These are phyloP conservation scores for Argya squamiceps DNA, from an alignment of 2,797 vertebrate genomes.

Conservation along the genomic window DNA sequence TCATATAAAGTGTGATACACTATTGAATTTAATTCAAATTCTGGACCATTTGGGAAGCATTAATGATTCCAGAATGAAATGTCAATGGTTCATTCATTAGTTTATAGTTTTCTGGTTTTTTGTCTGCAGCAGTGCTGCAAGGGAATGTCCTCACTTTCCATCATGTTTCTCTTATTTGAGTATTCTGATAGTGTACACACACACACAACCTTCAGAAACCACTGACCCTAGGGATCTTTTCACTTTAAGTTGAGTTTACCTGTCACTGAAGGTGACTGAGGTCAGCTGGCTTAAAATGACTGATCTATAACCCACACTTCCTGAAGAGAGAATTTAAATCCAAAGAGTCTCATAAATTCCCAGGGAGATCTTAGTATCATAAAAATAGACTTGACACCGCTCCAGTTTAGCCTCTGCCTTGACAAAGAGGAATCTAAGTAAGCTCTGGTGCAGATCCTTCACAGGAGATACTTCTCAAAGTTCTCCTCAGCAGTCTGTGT, in stretches of 20 bases:
- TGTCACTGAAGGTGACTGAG: not conserved
- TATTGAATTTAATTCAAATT: not conserved
- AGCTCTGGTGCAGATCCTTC: not conserved
- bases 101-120: not conserved
- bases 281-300: constrained; percentile 10
- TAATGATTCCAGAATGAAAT: not conserved
- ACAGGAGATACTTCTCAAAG: not conserved
- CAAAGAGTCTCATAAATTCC: not conserved
- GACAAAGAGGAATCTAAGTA: not conserved
- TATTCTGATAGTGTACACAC: not conserved
- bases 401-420: constrained; percentile 1
- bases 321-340: constrained; percentile 24
- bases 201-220: not conserved
- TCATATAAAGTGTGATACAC: not conserved
- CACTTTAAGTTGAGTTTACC: constrained; percentile 1
- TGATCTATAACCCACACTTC: constrained; percentile 12
- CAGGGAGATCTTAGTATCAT: not conserved
- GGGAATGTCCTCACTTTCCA: not conserved
- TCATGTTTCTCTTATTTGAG: not conserved
- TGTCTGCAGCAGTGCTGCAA: not conserved
- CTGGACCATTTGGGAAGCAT: not conserved
- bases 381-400: not conserved
- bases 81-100: not conserved
- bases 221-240: not conserved
- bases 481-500: not conserved